phyloP scores from a whole-genome alignment of 2,888 invertebrate genomes.

The Esperia sulphurella region DNA sequence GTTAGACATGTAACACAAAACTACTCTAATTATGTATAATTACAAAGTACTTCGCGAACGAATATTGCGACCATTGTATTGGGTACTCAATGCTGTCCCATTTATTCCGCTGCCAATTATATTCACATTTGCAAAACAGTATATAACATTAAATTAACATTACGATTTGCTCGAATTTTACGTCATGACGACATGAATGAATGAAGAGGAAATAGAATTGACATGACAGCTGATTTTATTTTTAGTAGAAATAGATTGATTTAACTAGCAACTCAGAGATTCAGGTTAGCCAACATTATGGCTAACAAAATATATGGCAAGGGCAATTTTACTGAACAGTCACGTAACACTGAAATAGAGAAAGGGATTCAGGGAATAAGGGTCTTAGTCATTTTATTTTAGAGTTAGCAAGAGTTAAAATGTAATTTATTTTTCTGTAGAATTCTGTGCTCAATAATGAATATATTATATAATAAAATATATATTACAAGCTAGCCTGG shows the following conservation, averaged over 20 bases:
- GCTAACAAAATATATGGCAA: too few species aligned
- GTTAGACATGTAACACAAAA: constrained; percentile 24
- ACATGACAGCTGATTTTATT: constrained; percentile 3
- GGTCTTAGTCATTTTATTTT: too few species aligned
- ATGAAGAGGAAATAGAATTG: neutral
- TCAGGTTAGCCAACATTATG: neutral
- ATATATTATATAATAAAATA: too few species aligned
- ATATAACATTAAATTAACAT: neutral
- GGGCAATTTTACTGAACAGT: too few species aligned
- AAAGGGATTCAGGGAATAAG: too few species aligned
- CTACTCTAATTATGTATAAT: constrained; percentile 45
- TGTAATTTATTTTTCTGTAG: too few species aligned
- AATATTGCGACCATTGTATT: constrained; percentile 52
- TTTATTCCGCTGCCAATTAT: constrained; percentile 20
- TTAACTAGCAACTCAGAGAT: neutral
- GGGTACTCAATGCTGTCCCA: constrained; percentile 31
- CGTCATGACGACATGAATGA: too few species aligned
- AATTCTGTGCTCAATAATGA: too few species aligned
- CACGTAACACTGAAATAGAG: too few species aligned
- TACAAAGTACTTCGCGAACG: constrained; percentile 59
- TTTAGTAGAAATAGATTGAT: neutral
- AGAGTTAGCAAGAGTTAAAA: too few species aligned
- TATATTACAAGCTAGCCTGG: too few species aligned
- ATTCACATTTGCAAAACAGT: constrained; percentile 16
- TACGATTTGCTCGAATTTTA: neutral